These are phyloP conservation scores for Myocastor coypus DNA, from an alignment of 2,113 vertebrate genomes.

Conservation along the genomic window DNA sequence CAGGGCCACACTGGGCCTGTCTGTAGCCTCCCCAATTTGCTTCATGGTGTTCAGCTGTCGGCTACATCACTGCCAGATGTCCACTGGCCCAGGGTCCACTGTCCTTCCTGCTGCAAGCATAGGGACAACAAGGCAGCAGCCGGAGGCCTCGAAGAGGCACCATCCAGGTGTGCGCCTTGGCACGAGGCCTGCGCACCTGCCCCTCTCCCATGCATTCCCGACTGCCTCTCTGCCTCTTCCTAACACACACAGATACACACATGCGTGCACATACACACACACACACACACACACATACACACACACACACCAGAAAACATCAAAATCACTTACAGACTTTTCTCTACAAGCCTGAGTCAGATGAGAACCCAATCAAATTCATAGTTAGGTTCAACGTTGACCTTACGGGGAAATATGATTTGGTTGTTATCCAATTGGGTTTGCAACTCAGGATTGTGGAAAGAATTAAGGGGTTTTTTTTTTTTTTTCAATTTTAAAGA, in stretches of 20 bases:
- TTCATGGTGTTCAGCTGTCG: not conserved
- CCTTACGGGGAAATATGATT: not conserved
- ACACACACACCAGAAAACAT: not conserved
- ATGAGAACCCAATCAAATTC: not conserved
- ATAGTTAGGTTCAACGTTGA: not conserved
- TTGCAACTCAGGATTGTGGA: not conserved
- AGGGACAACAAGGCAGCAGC: not conserved
- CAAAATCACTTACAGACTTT: not conserved
- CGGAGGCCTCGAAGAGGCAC: not conserved
- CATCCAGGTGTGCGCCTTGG: not conserved
- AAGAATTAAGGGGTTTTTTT: not conserved
- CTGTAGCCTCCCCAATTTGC: not conserved
- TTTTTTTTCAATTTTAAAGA: too few relatives aligned
- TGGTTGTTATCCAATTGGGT: not conserved
- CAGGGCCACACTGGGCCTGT: not conserved
- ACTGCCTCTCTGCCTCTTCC: not conserved
- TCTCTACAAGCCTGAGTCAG: not conserved
- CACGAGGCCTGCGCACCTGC: not conserved
- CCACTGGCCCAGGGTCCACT: not conserved
- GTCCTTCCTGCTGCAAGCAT: not conserved
- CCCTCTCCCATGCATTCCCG: not conserved
- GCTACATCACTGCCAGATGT: not conserved
- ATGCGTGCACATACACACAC: not conserved
- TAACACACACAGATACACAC: not conserved
- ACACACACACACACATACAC: too few relatives aligned